These are phyloP conservation scores for Antitype chi DNA, from an alignment of 2,888 invertebrate species.

Conservation along the genomic window DNA sequence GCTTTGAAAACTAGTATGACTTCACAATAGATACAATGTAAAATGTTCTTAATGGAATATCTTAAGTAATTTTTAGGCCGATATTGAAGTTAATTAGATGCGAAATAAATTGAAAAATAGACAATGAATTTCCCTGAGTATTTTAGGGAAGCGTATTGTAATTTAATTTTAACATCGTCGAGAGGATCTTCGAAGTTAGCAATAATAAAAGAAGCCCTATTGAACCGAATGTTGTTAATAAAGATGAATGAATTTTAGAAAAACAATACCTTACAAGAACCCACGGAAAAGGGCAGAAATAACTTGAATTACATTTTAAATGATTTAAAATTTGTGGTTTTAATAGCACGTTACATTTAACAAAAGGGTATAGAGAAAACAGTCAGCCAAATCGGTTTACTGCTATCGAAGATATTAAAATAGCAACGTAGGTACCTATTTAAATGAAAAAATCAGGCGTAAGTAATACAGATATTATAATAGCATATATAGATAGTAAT, in stretches of 20 bases:
- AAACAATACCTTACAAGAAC: conserved; percentile 31
- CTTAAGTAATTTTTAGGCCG: background rate
- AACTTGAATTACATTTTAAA: conserved; percentile 3
- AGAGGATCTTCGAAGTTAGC: conserved; percentile 38
- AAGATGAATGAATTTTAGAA: conserved; percentile 36
- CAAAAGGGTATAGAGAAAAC: background rate
- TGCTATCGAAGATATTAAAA: background rate
- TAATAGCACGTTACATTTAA: background rate
- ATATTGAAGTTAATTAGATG: conserved; percentile 28
- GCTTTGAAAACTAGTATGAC: conserved; percentile 30
- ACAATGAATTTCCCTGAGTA: conserved; percentile 27
- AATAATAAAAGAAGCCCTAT: conserved; percentile 50
- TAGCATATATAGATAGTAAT: background rate
- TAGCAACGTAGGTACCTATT: background rate
- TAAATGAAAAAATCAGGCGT: background rate
- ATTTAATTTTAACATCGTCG: conserved; percentile 44
- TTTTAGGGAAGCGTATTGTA: conserved; percentile 34
- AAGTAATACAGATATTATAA: background rate
- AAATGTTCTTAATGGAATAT: background rate
- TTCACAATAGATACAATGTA: background rate
- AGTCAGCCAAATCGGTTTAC: background rate
- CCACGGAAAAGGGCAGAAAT: conserved; percentile 2
- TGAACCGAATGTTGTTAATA: conserved; percentile 33
- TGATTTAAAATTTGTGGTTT: conserved; percentile 1
- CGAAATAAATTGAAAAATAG: conserved; percentile 25